phyloP scores from a whole-genome alignment of 2,888 invertebrate species.

The Polymixis lichenea region DNA sequence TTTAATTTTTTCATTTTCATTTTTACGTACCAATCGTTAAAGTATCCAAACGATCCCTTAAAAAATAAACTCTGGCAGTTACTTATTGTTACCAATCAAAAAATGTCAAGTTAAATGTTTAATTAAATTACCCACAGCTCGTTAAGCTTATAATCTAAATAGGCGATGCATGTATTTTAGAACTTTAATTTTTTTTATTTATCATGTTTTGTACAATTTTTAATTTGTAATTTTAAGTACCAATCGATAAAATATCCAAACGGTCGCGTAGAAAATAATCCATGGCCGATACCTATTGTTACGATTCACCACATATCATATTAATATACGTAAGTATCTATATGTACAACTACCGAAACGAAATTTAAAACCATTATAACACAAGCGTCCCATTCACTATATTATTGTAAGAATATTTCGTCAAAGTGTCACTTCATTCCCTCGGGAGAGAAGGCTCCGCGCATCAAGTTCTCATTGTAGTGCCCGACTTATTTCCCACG shows the following conservation, averaged over 20 bases:
- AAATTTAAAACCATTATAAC: constrained; percentile 31
- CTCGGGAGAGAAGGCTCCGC: constrained; percentile 66
- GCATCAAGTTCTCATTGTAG: constrained; percentile 74
- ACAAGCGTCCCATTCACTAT: constrained; percentile 29
- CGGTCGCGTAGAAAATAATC: neutral
- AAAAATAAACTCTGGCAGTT: neutral
- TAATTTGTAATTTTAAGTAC: neutral
- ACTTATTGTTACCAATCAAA: neutral
- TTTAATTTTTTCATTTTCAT: neutral
- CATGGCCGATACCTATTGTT: too few species aligned
- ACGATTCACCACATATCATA: neutral
- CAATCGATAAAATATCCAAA: neutral
- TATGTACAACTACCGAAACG: neutral
- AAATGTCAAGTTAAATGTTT: constrained; percentile 20
- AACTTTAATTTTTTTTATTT: neutral
- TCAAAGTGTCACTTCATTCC: constrained; percentile 70
- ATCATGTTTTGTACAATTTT: too few species aligned
- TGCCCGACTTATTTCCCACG: constrained; percentile 75
- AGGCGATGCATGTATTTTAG: constrained; percentile 11
- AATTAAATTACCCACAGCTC: constrained; percentile 15
- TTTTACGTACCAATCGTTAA: neutral
- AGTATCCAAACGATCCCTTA: neutral
- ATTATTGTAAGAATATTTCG: constrained; percentile 54
- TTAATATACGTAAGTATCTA: too few species aligned
- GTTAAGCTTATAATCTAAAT: constrained; percentile 6